These are phyloP conservation scores for Erebia aethiops DNA, from an alignment of 2,888 invertebrate genomes.

Conservation along the genomic window DNA sequence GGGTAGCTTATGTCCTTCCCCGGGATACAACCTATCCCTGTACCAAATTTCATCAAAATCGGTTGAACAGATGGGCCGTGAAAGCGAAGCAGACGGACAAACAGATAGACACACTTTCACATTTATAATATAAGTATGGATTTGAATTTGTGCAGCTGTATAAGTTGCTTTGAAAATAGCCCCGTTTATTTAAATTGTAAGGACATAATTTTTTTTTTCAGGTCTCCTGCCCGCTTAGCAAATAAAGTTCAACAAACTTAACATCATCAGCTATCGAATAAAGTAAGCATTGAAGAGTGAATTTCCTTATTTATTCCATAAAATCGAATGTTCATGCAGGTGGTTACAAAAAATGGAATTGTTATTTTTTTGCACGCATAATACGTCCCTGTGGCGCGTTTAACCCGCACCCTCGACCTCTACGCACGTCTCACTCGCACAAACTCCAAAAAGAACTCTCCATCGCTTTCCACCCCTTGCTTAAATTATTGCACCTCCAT, in stretches of 20 bases:
- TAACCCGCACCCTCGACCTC: slow-evolving; percentile 77
- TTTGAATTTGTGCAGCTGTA: no score
- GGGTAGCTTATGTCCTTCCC: no score
- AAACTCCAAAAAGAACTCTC: slow-evolving; percentile 82
- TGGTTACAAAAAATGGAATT: neutral
- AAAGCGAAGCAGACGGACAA: no score
- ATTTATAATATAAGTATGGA: no score
- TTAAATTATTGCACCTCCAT: slow-evolving; percentile 81
- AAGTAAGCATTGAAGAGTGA: neutral
- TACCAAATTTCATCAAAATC: no score
- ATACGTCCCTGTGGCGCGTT: slow-evolving; percentile 70
- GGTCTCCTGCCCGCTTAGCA: neutral
- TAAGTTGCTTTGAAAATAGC: no score
- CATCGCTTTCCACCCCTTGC: slow-evolving; percentile 81
- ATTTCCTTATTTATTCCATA: neutral
- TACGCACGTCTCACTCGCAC: slow-evolving; percentile 83
- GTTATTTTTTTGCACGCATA: slow-evolving; percentile 37
- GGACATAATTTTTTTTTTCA: neutral
- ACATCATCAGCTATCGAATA: neutral
- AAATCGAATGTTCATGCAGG: neutral
- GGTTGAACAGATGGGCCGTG: no score
- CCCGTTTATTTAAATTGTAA: no score
- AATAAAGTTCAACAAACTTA: neutral
- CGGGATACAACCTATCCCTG: no score
- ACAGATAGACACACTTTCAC: no score